Base-by-base conservation (phyloP, 2,113 vertebrate species). In the Notiomystis cincta region DNA sequence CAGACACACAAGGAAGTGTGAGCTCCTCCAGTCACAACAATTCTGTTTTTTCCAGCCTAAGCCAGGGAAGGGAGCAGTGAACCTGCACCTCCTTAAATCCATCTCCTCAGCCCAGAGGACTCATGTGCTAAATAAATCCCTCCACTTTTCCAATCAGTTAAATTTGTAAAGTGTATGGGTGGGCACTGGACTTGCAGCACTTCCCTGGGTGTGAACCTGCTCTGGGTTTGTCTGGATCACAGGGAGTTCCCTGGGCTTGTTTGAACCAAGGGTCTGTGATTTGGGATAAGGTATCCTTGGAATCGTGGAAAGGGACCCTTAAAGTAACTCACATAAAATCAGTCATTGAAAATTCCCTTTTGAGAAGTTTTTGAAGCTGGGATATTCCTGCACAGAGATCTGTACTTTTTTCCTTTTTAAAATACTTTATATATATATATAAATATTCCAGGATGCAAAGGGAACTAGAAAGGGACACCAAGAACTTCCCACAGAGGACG, bases 1-100 rank as follows among this genome's bases (percentile, higher is more conserved):
- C 44, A 97, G 95, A 95, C 94, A 80, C 92, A 91, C 71, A 71
- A 87, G 78, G n/a, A 87, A 72, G 83, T 87, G 92, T 84, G 50
- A 84, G 84, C 89, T 78, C 76, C 93, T 95, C 83, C 50, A 81
- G 91, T 75, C 95, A 89, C 81, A 66, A 91, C 76, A 92, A 64
- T 77, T 81, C 78, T 71, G 44, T 42, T 89, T 87, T 90, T 70
- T 48, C 69, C 62, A n/a, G 69, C 82, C 81, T 51, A 57, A 94
- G 75, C 87, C 5, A 82, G 67, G 61, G 28, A 61, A 82, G 38
- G 66, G 86, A 96, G 95, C 92, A 82, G 56, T 48, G 79, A 95
- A 78, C 62, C 86, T 45, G 65, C 47, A 88, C 67, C 67, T 88
- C 58, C 82, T 58, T 60, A 83, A 73, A 81, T 6, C 25, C 85